These are phyloP conservation scores for Riparia riparia DNA, from an alignment of 2,113 vertebrate genomes.

Conservation along the genomic window DNA sequence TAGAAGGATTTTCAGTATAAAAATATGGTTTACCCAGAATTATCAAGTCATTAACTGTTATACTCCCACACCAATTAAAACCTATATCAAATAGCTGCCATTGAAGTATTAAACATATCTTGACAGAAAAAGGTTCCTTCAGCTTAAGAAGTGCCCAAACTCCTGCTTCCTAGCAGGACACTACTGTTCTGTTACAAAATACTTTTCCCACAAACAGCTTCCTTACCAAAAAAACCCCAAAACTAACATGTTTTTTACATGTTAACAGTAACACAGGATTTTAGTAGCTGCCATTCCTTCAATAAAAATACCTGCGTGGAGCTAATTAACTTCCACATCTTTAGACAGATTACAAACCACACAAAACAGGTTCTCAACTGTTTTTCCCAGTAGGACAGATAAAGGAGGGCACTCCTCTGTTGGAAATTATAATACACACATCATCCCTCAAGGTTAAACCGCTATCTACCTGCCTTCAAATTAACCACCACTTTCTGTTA, in stretches of 20 bases:
- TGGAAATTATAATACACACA: not conserved
- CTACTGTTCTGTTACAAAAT: not conserved
- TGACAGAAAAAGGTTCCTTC: not conserved
- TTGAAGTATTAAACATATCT: not conserved
- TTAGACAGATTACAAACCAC: not conserved
- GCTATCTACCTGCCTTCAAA: slow-evolving; percentile 1
- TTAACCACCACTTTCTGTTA: not conserved
- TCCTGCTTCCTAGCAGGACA: not conserved
- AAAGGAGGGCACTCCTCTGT: not conserved
- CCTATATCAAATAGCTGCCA: not conserved
- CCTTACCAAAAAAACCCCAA: not conserved
- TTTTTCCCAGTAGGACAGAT: not conserved
- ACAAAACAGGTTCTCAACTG: not conserved
- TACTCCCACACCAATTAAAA: not conserved
- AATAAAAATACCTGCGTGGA: not conserved
- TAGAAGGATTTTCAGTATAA: not conserved
- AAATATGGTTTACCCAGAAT: not conserved
- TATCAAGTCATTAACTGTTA: not conserved
- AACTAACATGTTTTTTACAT: not conserved
- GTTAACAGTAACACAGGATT: not conserved
- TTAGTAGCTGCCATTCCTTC: not conserved
- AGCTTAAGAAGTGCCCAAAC: not conserved
- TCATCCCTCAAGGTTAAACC: slow-evolving; percentile 18
- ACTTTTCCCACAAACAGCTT: not conserved
- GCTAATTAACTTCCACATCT: not conserved